Base-by-base conservation (phyloP, 2,113 vertebrate species). In the Amphiprion percula region DNA sequence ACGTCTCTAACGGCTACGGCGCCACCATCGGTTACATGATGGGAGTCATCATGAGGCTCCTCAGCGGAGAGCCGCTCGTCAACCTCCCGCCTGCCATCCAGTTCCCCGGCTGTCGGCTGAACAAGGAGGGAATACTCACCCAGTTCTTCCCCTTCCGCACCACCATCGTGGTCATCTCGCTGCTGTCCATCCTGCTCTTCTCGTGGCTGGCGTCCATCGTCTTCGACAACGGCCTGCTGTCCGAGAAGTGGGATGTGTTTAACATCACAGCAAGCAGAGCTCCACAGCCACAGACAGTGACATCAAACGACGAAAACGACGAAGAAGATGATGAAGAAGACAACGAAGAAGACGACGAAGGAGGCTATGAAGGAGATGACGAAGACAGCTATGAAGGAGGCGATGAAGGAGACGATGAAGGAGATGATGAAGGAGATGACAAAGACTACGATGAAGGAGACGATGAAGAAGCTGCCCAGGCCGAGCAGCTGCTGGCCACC, bases 101-200 rank as follows among this genome's bases (percentile, higher is more conserved):
- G 17, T 96, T 96, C 90, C 92, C 95, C 0, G 91, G 85, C 55
- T 94, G 91, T 77, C 86, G 93, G n/a, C 30, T 83, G 0, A 72
- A 93, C 6, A 54, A 50, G 0, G 87, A 95, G 0, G 90, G 92
- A 8, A 85, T 44, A 62, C 79, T 94, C 19, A 77, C 79, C 7
- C 95, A 96, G 84, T 91, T 78, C 62, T 96, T 96, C 79, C 96
- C 95, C 50, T 95, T 95, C 84, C 96, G 95, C 85, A 94, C 94
- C 0, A 55, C 92, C 74, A 95, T 94, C 1, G 37, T 96, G 94
- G 12, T 96, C 26, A n/a, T 86, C 24, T 91, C 94, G 0, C 49
- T 95, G 0, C 4, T 82, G 8, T 92, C 86, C 0, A 95, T 96
- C 0, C 0, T 95, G 24, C 26, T 90, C 7, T 60, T 93, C 74